phyloP scores from a whole-genome alignment of 1,140 invertebrate species.

The Orussus abietinus region DNA sequence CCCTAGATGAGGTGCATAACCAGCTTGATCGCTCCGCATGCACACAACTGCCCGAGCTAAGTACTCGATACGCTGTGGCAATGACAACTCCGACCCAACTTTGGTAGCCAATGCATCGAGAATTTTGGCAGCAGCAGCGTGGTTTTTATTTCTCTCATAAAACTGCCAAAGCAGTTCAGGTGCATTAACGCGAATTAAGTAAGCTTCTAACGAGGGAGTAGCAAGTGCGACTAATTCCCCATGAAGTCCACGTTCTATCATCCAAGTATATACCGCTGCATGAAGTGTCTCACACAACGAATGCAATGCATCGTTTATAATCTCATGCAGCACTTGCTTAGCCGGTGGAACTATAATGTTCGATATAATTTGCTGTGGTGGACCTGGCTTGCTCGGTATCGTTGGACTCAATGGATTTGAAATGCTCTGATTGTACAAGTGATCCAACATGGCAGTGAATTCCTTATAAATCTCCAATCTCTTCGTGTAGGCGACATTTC shows the following conservation, averaged over 20 bases:
- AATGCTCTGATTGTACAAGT: slow-evolving; percentile 70
- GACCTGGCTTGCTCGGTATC: slow-evolving; percentile 44
- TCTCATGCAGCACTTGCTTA: slow-evolving; percentile 48
- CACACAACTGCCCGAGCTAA: slow-evolving; percentile 93
- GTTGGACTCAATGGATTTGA: slow-evolving; percentile 47
- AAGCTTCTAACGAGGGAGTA: slow-evolving; percentile 79
- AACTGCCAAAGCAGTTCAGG: slow-evolving; percentile 94
- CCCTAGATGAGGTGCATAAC: slow-evolving; percentile 71
- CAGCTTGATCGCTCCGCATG: slow-evolving; percentile 81
- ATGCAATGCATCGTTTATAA: slow-evolving; percentile 51
- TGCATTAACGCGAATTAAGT: slow-evolving; percentile 67
- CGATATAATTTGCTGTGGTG: slow-evolving; percentile 27
- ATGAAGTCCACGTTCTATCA: slow-evolving; percentile 73
- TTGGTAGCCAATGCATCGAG: slow-evolving; percentile 82
- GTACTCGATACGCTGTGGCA: slow-evolving; percentile 81
- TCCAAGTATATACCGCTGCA: slow-evolving; percentile 89
- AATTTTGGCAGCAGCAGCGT: slow-evolving; percentile 88
- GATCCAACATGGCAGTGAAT: slow-evolving; percentile 75
- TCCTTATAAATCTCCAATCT: slow-evolving; percentile 88
- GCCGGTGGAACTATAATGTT: slow-evolving; percentile 31
- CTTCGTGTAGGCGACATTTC: slow-evolving; percentile 65
- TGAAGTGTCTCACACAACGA: slow-evolving; percentile 84
- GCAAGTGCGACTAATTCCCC: slow-evolving; percentile 74
- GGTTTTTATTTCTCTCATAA: slow-evolving; percentile 89
- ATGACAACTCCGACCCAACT: slow-evolving; percentile 63